Evolutionary conservation across 2,888 invertebrate species (phyloP).

Genomic region (Agrilus biguttatus): DNA sequence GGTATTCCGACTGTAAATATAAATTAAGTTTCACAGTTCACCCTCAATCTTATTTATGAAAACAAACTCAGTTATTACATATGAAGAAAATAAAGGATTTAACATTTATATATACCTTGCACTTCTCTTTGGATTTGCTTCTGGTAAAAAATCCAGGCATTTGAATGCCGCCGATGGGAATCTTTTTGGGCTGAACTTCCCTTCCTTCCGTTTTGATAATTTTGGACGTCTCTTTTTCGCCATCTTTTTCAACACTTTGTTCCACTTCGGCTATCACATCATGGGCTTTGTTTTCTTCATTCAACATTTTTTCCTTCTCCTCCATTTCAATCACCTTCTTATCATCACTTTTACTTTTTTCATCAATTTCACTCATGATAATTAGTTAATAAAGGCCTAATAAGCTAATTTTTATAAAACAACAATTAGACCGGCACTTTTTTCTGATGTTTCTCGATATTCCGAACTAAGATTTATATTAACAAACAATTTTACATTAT

Average conservation of each 20-base stretch:
- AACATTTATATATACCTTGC: slow-evolving; percentile 37
- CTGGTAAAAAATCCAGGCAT: slow-evolving; percentile 75
- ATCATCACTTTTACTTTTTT: slow-evolving; percentile 39
- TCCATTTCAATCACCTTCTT: slow-evolving; percentile 52
- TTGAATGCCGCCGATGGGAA: slow-evolving; percentile 77
- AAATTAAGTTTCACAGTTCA: background rate
- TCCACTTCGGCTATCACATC: slow-evolving; percentile 28
- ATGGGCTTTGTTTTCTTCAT: slow-evolving; percentile 44
- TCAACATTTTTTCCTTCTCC: slow-evolving; percentile 45
- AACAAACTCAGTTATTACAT: too few species aligned
- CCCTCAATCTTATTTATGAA: too few species aligned
- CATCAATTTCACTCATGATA: slow-evolving; percentile 14
- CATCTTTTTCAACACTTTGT: slow-evolving; percentile 28
- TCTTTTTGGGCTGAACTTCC: slow-evolving; percentile 66
- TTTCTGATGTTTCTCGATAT: too few species aligned
- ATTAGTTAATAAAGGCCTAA: too few species aligned
- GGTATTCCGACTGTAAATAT: too few species aligned
- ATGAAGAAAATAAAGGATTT: too few species aligned
- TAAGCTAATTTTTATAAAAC: too few species aligned
- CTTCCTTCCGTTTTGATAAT: slow-evolving; percentile 50
- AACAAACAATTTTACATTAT: too few species aligned
- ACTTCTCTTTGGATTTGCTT: slow-evolving; percentile 58
- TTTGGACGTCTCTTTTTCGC: slow-evolving; percentile 38
- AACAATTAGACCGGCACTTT: too few species aligned
- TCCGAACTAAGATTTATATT: too few species aligned